Evolutionary conservation across 2,113 vertebrate genomes (phyloP).

Genomic region (Equus przewalskii): DNA sequence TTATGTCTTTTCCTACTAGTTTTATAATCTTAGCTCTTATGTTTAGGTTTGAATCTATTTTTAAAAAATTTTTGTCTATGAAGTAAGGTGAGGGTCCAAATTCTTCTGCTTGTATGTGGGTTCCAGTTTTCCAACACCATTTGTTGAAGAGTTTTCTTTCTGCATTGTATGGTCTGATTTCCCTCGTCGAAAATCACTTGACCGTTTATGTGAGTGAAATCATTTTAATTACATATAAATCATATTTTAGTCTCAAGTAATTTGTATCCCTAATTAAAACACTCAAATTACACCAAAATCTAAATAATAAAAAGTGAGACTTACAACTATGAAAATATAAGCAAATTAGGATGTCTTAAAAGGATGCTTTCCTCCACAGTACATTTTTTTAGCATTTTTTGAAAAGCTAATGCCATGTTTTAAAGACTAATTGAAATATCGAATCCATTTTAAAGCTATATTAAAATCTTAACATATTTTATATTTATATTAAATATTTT

Average conservation of each 20-base stretch:
- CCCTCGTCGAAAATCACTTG: neutral
- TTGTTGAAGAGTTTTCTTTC: neutral
- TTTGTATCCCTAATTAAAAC: neutral
- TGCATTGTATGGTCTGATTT: neutral
- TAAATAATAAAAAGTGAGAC: neutral
- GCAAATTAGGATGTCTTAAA: neutral
- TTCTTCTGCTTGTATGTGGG: neutral
- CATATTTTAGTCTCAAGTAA: neutral
- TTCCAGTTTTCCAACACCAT: neutral
- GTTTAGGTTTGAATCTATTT: neutral
- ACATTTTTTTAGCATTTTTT: neutral
- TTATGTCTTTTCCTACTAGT: neutral
- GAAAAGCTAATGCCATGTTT: neutral
- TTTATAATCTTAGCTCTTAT: neutral
- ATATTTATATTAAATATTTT: neutral
- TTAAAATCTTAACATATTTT: neutral
- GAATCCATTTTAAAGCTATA: neutral
- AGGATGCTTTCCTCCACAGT: neutral
- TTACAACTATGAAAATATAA: neutral
- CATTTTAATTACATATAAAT: constrained; percentile 20
- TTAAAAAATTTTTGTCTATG: neutral
- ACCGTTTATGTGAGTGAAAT: neutral
- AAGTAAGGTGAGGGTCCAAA: neutral
- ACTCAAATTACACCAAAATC: neutral
- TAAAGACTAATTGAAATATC: neutral